Evolutionary conservation across 1,140 invertebrate genomes (phyloP), one percentile per base, ranked within the genome.

Genomic region (Augochlora pura): DNA sequence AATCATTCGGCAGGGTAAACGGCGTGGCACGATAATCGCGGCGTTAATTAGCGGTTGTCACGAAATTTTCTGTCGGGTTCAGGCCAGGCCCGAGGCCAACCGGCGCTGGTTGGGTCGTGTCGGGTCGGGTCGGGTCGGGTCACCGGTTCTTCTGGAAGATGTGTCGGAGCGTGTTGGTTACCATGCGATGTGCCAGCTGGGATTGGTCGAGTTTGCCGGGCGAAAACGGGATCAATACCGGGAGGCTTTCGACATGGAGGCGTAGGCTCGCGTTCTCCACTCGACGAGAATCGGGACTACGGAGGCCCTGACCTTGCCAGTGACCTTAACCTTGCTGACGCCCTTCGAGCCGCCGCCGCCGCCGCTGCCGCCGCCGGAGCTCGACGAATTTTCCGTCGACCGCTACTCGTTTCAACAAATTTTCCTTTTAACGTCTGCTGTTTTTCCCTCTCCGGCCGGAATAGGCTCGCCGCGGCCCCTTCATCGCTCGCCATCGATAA

Each of bases 201-300:
- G 85, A 88, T 89, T 88, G 88, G 88, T 80, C 83, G 87, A 70
- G 82, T 85, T 83, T 77, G 80, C 74, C 64, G 81, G 79, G 81
- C 73, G 87, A 84, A 87, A 85, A 82, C 49, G 83, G 81, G 88
- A 90, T 90, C 89, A 87, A 90, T 90, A 90, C 88, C 64, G 81
- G 81, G 84, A 86, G 85, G 85, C 84, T 86, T 86, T 86, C 84
- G 84, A 86, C 81, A 84, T 52, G 77, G 81, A 83, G 85, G 77
- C 75, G 75, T 85, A 85, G 83, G 75, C 83, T 25, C 80, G 79
- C 67, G 80, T 85, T 86, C 78, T 82, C 83, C 84, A 82, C 84
- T 80, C 46, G 81, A 85, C 72, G 83, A 85, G 84, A 77, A 85
- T 78, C 84, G 83, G 80, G 76, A 82, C 81, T 87, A 80, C 86